phyloP scores from a whole-genome alignment of 2,797 vertebrate genomes.

The Alcedo quadribrachys region DNA sequence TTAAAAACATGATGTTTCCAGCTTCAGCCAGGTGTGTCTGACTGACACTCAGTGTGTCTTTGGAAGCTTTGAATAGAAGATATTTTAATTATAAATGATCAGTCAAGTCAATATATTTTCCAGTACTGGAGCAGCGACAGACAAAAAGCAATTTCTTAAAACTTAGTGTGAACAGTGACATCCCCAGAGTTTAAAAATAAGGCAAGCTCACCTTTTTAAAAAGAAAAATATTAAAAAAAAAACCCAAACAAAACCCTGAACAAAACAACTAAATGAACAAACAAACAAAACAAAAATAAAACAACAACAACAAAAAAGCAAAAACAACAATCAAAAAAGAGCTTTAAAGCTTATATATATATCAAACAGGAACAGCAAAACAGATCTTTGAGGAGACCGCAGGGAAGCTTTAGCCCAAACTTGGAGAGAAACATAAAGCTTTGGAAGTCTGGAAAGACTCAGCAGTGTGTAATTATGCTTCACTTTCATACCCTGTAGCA shows the following conservation, averaged over 20 bases:
- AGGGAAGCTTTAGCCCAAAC: background rate
- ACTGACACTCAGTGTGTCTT: background rate
- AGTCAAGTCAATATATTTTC: background rate
- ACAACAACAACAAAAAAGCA: too few species aligned
- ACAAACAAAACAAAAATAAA: too few species aligned
- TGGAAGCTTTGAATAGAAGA: background rate
- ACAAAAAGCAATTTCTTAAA: background rate
- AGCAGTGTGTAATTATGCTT: accelerated
- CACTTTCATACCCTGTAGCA: background rate
- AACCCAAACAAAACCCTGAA: background rate
- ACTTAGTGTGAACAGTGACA: background rate
- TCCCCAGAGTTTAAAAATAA: background rate
- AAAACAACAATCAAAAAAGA: background rate
- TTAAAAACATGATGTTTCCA: background rate
- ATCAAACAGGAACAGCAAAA: background rate
- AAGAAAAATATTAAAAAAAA: background rate
- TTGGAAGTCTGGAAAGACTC: background rate
- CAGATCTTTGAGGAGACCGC: background rate
- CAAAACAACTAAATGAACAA: too few species aligned
- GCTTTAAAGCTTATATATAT: background rate
- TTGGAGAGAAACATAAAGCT: background rate
- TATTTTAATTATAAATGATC: constrained; percentile 28
- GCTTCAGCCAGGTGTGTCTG: constrained; percentile 22
- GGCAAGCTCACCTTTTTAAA: background rate
- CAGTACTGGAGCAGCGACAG: background rate